phyloP scores from a whole-genome alignment of 2,888 invertebrate genomes.

The Cephalotes varians region DNA sequence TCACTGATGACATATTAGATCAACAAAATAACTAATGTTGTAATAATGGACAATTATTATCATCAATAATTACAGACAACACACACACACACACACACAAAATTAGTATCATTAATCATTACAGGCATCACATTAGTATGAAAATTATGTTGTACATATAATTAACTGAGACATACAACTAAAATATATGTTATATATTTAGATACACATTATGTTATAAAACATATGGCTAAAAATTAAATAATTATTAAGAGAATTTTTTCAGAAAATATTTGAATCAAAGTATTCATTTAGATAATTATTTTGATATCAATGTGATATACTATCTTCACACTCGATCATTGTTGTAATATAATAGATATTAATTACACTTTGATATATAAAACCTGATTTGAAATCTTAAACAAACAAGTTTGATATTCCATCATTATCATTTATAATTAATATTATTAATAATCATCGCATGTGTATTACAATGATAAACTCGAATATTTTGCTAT shows the following conservation, averaged over 20 bases:
- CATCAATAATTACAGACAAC: conserved; percentile 9
- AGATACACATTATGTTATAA: background rate
- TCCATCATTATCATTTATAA: background rate
- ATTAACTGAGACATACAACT: background rate
- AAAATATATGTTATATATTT: background rate
- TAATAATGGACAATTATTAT: conserved; percentile 22
- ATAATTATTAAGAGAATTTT: background rate
- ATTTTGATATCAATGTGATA: background rate
- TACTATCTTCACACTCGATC: background rate
- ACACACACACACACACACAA: no score
- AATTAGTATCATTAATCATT: conserved; percentile 23
- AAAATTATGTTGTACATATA: conserved; percentile 13
- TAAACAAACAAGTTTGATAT: conserved; percentile 5
- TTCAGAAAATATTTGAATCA: background rate
- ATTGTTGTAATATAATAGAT: background rate
- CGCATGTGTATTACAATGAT: background rate
- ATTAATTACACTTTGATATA: background rate
- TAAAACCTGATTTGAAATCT: background rate
- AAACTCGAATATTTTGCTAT: background rate
- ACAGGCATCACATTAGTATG: conserved; percentile 1
- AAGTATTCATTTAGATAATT: background rate
- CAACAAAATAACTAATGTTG: conserved; percentile 6
- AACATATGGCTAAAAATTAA: background rate
- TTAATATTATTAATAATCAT: background rate
- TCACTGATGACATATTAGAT: conserved; percentile 7